Base-by-base conservation (phyloP, 2,888 invertebrate species). In the Polydrusus cervinus region DNA sequence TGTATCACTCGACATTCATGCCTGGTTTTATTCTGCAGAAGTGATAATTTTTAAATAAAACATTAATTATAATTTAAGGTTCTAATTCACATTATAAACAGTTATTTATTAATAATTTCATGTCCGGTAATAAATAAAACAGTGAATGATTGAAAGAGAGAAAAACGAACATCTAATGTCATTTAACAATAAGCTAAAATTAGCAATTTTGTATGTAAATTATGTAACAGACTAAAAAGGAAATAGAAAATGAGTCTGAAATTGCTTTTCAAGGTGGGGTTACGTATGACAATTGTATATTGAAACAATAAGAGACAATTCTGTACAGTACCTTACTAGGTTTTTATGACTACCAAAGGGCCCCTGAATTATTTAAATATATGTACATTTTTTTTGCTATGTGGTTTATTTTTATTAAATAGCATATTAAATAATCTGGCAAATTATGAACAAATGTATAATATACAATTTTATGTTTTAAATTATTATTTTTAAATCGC, bases 161-260 rank as follows among this genome's bases (percentile, higher is more conserved):
- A 62, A 70, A 62, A 61, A 7, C n/a, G 45, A 53, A 70, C 49
- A 30, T 53, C 43, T 70, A 49, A 70, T 70, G 70, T 62, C 61
- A 67, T 61, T 69, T 66, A 71, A 71, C 70, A 74, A 74, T 70
- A 75, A 70, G n/a, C 45, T 53, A 55, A 73, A 76, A 69, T 76
- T 74, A 70, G 53, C 65, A 66, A 61, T 76, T 76, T 74, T 65
- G 69, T 64, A 76, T 76, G 72, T 73, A 76, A 67, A 72, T 76
- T 76, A 73, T 65, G 68, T 73, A 76, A 76, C 64, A 68, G 64
- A 53, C 45, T 43, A 51, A 38, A 74, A 57, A 68, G 64, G 71
- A 74, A 74, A 74, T 64, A 74, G 62, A 64, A 69, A 74, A 53
- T 74, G 61, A 69, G 25, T 64, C 51, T 53, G 38, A 71, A 71